Conservation (phyloP, 2,113 vertebrate species). For the Numenius arquata region DNA sequence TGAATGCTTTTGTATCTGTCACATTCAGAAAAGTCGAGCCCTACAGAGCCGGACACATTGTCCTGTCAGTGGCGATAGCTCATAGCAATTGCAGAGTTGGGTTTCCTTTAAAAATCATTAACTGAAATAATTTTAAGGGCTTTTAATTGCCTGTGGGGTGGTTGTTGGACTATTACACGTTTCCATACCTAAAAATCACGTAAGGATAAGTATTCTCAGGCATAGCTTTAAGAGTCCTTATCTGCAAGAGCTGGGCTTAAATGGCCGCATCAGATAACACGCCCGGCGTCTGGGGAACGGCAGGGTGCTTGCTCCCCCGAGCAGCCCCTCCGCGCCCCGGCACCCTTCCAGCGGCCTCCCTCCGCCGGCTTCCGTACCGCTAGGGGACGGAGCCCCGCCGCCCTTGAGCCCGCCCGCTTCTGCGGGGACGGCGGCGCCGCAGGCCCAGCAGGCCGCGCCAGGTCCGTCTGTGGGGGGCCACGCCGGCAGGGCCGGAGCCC, state of each 20-base stretch:
- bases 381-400: too few species aligned
- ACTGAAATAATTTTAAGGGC: rapidly evolving
- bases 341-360: neutral
- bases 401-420: too few species aligned
- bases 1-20: rapidly evolving
- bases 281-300: neutral
- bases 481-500: too few species aligned
- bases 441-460: too few species aligned
- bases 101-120: neutral
- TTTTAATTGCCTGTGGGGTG: neutral
- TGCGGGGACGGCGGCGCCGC: too few species aligned
- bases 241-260: rapidly evolving
- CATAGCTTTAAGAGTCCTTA: neutral
- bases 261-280: rapidly evolving
- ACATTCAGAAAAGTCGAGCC: too few species aligned
- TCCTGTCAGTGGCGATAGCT: rapidly evolving
- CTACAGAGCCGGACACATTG: rapidly evolving
- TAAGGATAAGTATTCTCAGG: too few species aligned
- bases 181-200: neutral
- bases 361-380: neutral
- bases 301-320: neutral
- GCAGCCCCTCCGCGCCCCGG: neutral
- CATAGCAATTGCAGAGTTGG: rapidly evolving
- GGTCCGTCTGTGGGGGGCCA: too few species aligned
- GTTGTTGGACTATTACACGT: rapidly evolving